Evolutionary conservation across 23 tunicate species (phyloP), one percentile per base, ranked within the genome.

Genomic region (Trididemnum clinides): DNA sequence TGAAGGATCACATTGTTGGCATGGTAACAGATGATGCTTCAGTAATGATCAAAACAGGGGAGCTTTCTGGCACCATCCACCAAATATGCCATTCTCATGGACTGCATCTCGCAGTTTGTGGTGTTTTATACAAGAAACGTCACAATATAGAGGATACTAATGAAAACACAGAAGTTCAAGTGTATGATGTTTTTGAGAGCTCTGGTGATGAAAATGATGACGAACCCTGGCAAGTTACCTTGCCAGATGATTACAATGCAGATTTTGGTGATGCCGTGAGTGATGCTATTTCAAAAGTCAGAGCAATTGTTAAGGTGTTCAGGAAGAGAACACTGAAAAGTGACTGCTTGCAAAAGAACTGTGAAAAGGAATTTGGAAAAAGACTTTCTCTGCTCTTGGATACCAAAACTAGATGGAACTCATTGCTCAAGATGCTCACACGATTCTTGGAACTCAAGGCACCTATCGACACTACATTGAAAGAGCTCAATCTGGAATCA

Each of bases 351-450:
- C 69, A 62, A 62, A 62, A 62, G 27, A 62, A 62, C 69, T 62
- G 27, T 62, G 69, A 62, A 62, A 62, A 62, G 69, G 21, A 62
- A 62, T 62, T 62, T 12, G 69, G 69, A 62, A 62, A 62, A 62
- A 62, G 69, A 62, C 69, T 62, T 21, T 62, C 69, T 62, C 69
- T 62, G 27, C 26, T 62, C 27, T 62, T 62, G 69, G 69, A 62
- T 62, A 62, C 69, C 69, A 62, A 62, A 62, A 62, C 27, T 62
- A 71, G 77, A 33, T 71, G 77, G 39, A 71, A 71, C 77, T 71
- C 77, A 29, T 71, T 71, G 77, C 49, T 71, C 49, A 71, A 71
- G 77, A 71, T 71, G 77, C 77, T 71, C 49, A 71, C 77, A 71
- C 44, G 77, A 71, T 71, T 71, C 49, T 71, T 71, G 77, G 77